Evolutionary conservation across 2,797 vertebrate genomes (phyloP).

Genomic region (Carapus acus): DNA sequence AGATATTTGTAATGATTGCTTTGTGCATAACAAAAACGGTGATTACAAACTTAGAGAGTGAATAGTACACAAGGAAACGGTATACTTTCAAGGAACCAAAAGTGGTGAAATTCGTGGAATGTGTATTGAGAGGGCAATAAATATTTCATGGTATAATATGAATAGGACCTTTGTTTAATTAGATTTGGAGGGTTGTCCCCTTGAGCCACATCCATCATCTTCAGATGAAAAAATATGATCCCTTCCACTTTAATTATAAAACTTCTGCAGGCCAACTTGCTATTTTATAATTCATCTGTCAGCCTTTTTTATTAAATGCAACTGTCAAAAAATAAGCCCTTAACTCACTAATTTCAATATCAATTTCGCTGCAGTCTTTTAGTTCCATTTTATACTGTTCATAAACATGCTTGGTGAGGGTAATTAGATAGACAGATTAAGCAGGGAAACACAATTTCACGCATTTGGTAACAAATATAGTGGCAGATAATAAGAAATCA

Average conservation of each 20-base stretch:
- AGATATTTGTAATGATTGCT: too few relatives aligned
- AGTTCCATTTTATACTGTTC: constrained; percentile 1
- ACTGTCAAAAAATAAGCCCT: constrained; percentile 38
- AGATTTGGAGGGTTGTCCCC: constrained; percentile 61
- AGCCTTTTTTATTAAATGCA: constrained; percentile 48
- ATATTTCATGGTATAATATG: constrained; percentile 62
- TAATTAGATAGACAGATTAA: neutral
- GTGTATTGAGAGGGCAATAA: constrained; percentile 53
- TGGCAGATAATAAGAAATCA: neutral
- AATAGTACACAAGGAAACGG: constrained; percentile 31
- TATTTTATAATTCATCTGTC: constrained; percentile 56
- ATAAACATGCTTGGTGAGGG: constrained; percentile 5
- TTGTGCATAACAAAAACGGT: too few relatives aligned
- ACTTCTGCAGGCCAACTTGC: constrained; percentile 61
- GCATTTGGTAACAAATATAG: neutral
- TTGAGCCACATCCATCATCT: constrained; percentile 66
- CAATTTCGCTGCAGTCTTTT: constrained; percentile 24
- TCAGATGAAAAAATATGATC: constrained; percentile 64
- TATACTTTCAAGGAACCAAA: constrained; percentile 33
- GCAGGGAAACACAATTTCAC: neutral
- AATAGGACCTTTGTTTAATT: constrained; percentile 68
- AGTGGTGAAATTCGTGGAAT: constrained; percentile 35
- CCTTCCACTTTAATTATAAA: constrained; percentile 71
- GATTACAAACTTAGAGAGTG: too few relatives aligned
- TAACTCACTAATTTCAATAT: constrained; percentile 44